Evolutionary conservation across 2,797 vertebrate genomes (phyloP).

Genomic region (Holocentrus rufus): DNA sequence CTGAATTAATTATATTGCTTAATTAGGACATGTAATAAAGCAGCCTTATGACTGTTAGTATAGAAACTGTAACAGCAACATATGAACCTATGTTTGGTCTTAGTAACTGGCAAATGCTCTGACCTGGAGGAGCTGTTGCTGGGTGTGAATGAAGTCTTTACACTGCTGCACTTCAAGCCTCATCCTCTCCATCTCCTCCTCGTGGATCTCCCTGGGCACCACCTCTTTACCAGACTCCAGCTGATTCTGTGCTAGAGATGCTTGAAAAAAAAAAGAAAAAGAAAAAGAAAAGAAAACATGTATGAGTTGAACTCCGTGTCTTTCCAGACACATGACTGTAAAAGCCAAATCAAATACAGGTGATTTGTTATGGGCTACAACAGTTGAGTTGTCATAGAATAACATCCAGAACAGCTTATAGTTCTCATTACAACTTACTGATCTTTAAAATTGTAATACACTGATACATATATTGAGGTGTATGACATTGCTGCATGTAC

Average conservation of each 20-base stretch:
- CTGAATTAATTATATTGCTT: not conserved
- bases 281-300: conserved; percentile 5
- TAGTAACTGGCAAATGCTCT: conserved; percentile 8
- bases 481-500: conserved; percentile 66
- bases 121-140: conserved; percentile 96
- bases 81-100: not conserved
- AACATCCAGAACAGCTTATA: not conserved
- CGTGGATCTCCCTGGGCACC: conserved; percentile 88
- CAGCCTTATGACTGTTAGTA: not conserved
- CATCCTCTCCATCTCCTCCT: conserved; percentile 90
- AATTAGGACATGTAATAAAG: not conserved
- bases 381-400: too few relatives aligned
- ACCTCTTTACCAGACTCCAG: conserved; percentile 82
- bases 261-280: conserved; percentile 64
- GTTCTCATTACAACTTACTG: not conserved
- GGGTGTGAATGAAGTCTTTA: conserved; percentile 94
- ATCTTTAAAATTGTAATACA: not conserved
- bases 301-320: not conserved
- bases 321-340: not conserved
- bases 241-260: conserved; percentile 84
- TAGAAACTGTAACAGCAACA: not conserved
- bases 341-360: not conserved
- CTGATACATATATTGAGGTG: too few relatives aligned
- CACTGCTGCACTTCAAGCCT: conserved; percentile 92
- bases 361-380: too few relatives aligned